Evolutionary conservation across 2,113 vertebrate genomes (phyloP), one percentile per base, ranked within the genome.

Genomic region (Dissostichus mawsoni): DNA sequence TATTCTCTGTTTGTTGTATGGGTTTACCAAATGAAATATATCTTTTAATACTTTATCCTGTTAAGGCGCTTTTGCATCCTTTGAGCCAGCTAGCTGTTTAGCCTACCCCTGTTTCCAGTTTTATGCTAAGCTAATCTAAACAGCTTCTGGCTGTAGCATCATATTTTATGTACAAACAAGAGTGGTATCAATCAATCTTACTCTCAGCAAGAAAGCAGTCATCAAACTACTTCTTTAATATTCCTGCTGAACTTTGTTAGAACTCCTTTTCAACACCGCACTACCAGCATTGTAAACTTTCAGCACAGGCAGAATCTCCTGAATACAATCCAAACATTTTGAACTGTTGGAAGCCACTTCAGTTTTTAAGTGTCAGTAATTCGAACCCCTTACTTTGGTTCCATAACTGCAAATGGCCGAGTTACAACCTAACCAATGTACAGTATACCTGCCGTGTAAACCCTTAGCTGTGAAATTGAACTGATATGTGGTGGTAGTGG

Each of bases 391-490:
- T 4, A 78, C 76, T 78, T 71, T 45, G 12, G 65, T 71, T 85
- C 51, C 69, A 65, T 20, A 51, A 16, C 61, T 70, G 45, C 57
- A 62, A 69, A 74, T 47, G 69, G 55, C 58, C 48, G 16, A 17
- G 66, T 57, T 64, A 66, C 16, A 71, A 20, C 48, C 71, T 47
- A 73, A 57, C 67, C 73, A 65, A n/a, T n/a, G 58, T 47, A 36
- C 29, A 36, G 41, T 61, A 17, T 83, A 88, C 81, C 76, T 88
- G 79, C 74, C 70, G 52, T 69, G 56, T 45, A 65, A 84, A 83
- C 1, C 50, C 48, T 6, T 36, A 17, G 52, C 72, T 0, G 23
- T 90, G 78, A 89, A 85, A 89, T 71, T 80, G 69, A 85, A 82
- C 69, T 83, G 78, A 88, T 85, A 55, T 83, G 80, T 80, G 84